phyloP scores from a whole-genome alignment of 2,797 vertebrate species.

The Acanthornis magna region DNA sequence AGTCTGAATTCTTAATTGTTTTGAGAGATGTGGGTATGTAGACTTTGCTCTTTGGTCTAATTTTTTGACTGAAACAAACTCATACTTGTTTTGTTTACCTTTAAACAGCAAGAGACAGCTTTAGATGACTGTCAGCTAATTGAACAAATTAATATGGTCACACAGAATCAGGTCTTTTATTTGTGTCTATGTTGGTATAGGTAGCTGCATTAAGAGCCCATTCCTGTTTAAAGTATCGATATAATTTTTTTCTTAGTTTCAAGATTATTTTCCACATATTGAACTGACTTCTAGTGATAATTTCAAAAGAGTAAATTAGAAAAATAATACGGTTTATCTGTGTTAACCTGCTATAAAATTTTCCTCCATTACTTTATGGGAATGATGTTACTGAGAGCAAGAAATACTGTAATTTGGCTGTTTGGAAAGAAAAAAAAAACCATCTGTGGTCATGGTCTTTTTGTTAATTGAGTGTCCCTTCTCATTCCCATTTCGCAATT shows the following conservation, averaged over 20 bases:
- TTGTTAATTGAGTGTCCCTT: not conserved
- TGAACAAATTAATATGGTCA: not conserved
- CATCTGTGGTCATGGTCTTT: not conserved
- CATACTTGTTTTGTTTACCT: not conserved
- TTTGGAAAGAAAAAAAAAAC: not conserved
- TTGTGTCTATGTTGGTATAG: not conserved
- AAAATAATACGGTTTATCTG: not conserved
- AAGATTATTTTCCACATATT: not conserved
- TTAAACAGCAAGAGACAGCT: not conserved
- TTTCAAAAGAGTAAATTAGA: not conserved
- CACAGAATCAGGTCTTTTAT: not conserved
- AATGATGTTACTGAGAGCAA: not conserved
- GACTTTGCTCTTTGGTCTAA: not conserved
- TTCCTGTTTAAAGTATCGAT: not conserved
- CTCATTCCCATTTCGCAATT: not conserved
- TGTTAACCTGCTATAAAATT: not conserved
- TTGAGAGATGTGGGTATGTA: conserved; percentile 93
- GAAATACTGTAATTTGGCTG: not conserved
- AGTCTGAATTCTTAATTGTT: conserved; percentile 96
- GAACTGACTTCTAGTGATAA: not conserved
- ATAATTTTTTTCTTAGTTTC: not conserved
- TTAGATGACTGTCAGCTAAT: not conserved
- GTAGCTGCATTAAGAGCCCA: not conserved
- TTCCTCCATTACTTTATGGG: not conserved
- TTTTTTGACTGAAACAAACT: not conserved